Evolutionary conservation across 2,113 vertebrate genomes (phyloP), one percentile per base, ranked within the genome.

Genomic region (Chlorodrepanis virens): DNA sequence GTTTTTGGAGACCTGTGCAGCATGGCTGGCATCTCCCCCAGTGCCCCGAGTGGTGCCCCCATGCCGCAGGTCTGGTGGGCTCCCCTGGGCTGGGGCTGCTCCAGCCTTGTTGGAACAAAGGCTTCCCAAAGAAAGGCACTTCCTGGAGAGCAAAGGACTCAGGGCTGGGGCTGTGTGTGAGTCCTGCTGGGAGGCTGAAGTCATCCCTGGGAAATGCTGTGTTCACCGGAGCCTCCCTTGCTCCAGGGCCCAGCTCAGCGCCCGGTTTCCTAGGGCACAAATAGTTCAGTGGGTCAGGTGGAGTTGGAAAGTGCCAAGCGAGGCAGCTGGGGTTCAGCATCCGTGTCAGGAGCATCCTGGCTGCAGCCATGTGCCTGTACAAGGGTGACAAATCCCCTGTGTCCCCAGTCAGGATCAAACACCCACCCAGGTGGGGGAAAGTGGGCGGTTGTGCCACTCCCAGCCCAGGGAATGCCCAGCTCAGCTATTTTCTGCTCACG

Each of bases 111-210:
- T 92, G 72, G 81, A 94, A 95, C 95, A 97, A 95, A 95, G 64
- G 76, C 86, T 95, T 97, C 89, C 83, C 80, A n/a, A 94, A 95
- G 92, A 94, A 94, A 95, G 72, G 76, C 6, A 1, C 94, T 96
- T 97, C 95, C 95, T 96, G 94, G 39, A 86, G 93, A 93, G 94
- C 88, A 81, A 88, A 96, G 67, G 86, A 77, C 91, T 69, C 6
- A 0, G 40, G 63, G 68, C 84, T 28, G 16, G 59, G 81, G 81
- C 65, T 87, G 74, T 11, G 31, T 87, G 82, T 61, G 90, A 93
- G 85, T 25, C 70, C 78, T 71, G 84, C 61, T 3, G 50, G 80
- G 84, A 81, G 64, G 74, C 89, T 95, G 94, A 93, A 94, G 69
- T 87, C 90, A 95, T 89, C 93, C n/a, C 93, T 95, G 93, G 92